phyloP scores from a whole-genome alignment of 2,113 vertebrate species.

The Pleuronectes platessa region DNA sequence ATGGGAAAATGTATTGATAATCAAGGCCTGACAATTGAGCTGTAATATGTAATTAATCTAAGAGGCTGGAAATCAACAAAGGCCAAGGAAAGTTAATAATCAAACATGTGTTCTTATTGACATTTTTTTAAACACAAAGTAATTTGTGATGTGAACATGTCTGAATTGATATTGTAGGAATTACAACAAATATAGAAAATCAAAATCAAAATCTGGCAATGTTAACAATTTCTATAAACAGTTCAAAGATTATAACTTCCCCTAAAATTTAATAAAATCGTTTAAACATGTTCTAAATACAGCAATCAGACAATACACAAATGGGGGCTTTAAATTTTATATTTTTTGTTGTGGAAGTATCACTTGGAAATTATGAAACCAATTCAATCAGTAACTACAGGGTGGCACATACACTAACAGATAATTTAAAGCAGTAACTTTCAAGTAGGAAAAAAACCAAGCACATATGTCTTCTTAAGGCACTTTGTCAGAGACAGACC shows the following conservation, averaged over 20 bases:
- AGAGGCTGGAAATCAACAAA: too few relatives aligned
- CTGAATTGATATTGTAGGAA: too few relatives aligned
- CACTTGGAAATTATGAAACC: not conserved
- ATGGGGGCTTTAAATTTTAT: not conserved
- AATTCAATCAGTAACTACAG: slow-evolving; percentile 24
- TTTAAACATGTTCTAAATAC: not conserved
- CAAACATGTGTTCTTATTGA: too few relatives aligned
- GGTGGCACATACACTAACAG: not conserved
- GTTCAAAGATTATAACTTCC: not conserved
- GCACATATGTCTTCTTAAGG: slow-evolving; percentile 15
- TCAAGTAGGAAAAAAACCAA: not conserved
- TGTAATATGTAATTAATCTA: too few relatives aligned
- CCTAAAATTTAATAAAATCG: slow-evolving; percentile 9
- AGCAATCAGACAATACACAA: slow-evolving; percentile 5
- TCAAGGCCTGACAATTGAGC: too few relatives aligned
- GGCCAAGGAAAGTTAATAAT: too few relatives aligned
- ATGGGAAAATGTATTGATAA: too few relatives aligned
- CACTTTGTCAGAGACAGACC: slow-evolving; percentile 27
- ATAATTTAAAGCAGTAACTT: slow-evolving; percentile 21
- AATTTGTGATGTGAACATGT: too few relatives aligned
- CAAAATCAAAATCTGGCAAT: not conserved
- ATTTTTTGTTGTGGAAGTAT: not conserved
- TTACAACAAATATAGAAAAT: not conserved
- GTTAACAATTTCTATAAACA: not conserved
- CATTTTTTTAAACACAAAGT: too few relatives aligned